Conservation (phyloP, 92 coral and sea anemone genomes). For the Zoanthus sansibaricus region DNA sequence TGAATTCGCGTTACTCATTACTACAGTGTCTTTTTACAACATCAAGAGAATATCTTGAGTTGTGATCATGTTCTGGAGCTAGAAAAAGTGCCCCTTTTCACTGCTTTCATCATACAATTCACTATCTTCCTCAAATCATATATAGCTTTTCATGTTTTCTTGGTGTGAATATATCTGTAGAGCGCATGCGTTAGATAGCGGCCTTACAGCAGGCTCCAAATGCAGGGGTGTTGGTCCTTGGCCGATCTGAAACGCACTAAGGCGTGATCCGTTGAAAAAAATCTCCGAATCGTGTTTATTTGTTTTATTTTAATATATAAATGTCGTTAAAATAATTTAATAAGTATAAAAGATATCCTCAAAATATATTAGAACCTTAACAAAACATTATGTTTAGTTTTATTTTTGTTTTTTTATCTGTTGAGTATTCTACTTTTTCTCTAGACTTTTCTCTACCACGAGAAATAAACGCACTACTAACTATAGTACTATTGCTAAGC, state of each 20-base stretch:
- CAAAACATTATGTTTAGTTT: neutral
- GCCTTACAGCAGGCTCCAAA: slow-evolving; percentile 45
- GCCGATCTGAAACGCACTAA: slow-evolving; percentile 13
- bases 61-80: slow-evolving; percentile 37
- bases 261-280: neutral
- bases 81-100: slow-evolving; percentile 29
- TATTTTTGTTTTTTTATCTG: neutral
- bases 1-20: slow-evolving; percentile 17
- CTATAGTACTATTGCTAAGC: neutral
- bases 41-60: slow-evolving; percentile 36
- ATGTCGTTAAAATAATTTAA: neutral
- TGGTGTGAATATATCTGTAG: neutral
- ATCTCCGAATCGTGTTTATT: neutral
- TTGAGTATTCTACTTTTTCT: neutral
- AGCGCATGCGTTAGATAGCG: slow-evolving; percentile 50
- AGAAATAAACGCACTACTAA: neutral
- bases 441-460: neutral
- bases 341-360: neutral
- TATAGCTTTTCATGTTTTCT: slow-evolving; percentile 20
- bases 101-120: slow-evolving; percentile 14
- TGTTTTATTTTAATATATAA: neutral
- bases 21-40: slow-evolving; percentile 24
- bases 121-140: neutral
- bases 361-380: neutral
- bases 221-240: neutral